A percentile compares a stretch with the other conserved stretches of the same genome.
phyloP scores from a whole-genome alignment of 2,113 vertebrate genomes.

The Lonchura striata region DNA sequence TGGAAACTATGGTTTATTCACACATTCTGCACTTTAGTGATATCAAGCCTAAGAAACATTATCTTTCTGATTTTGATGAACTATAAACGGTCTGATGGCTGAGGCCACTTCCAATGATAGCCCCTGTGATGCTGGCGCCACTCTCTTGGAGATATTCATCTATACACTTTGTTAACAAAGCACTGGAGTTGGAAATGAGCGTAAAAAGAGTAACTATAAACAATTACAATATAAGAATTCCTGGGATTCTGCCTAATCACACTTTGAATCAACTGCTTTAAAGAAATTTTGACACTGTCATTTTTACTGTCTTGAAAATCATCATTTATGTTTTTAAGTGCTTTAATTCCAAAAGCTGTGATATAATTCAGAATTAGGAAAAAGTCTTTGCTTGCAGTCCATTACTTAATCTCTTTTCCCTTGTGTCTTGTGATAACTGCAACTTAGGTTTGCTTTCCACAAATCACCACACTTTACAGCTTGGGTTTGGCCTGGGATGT shows the following conservation, averaged over 20 bases:
- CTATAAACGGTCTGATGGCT: neutral
- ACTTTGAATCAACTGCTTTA: neutral
- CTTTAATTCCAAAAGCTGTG: neutral
- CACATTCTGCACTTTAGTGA: neutral
- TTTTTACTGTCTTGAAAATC: neutral
- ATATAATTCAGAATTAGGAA: neutral
- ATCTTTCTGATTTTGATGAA: neutral
- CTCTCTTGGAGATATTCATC: neutral
- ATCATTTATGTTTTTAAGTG: neutral
- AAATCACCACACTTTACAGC: neutral
- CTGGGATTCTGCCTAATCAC: neutral
- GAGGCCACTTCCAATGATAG: neutral
- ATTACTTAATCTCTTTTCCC: neutral
- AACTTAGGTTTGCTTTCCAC: neutral
- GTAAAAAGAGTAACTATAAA: neutral
- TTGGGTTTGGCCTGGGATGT: neutral
- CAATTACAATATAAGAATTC: neutral
- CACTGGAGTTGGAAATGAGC: neutral
- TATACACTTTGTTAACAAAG: neutral
- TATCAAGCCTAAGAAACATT: neutral
- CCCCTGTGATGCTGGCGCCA: neutral
- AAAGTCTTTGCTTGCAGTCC: neutral
- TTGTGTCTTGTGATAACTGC: neutral
- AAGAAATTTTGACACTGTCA: neutral
- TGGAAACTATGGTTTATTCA: neutral